A percentile compares a stretch with the other conserved stretches of the same genome.
These are phyloP conservation scores for Mastomys natalensis DNA, from an alignment of 2,113 vertebrate genomes.

Conservation along the genomic window DNA sequence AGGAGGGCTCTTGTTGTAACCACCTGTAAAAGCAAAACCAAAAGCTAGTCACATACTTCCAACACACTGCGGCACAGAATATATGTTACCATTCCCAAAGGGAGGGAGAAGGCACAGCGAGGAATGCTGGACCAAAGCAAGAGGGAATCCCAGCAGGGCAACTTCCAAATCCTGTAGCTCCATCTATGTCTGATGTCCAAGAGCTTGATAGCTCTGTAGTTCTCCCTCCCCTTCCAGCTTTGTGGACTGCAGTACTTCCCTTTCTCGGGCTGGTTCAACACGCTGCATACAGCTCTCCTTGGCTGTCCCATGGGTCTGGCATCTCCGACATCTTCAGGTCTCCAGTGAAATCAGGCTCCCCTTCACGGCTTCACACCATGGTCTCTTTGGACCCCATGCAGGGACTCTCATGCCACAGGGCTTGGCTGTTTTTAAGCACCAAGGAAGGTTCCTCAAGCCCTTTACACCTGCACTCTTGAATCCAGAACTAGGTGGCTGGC, in stretches of 20 bases:
- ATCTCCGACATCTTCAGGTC: not conserved
- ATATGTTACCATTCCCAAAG: not conserved
- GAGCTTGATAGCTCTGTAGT: not conserved
- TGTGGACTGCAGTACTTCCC: not conserved
- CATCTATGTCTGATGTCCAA: not conserved
- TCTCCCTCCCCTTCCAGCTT: not conserved
- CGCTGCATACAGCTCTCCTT: not conserved
- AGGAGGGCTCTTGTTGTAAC: not conserved
- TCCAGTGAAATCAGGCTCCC: not conserved
- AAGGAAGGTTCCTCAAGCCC: not conserved
- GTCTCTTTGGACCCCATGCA: not conserved
- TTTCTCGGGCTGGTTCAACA: not conserved
- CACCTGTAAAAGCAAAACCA: not conserved
- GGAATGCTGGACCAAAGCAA: not conserved
- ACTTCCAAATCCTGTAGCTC: not conserved
- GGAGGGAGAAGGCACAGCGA: too few relatives aligned
- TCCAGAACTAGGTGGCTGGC: not conserved
- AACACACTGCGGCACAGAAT: not conserved
- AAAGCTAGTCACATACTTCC: not conserved
- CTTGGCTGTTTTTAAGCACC: not conserved
- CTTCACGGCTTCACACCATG: not conserved
- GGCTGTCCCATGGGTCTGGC: not conserved
- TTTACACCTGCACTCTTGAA: not conserved
- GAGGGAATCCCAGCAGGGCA: not conserved
- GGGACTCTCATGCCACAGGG: not conserved